Percentiles rank a stretch among this genome's conserved stretches.
phyloP scores from a whole-genome alignment of 2,797 vertebrate species.

The Mus spretus region DNA sequence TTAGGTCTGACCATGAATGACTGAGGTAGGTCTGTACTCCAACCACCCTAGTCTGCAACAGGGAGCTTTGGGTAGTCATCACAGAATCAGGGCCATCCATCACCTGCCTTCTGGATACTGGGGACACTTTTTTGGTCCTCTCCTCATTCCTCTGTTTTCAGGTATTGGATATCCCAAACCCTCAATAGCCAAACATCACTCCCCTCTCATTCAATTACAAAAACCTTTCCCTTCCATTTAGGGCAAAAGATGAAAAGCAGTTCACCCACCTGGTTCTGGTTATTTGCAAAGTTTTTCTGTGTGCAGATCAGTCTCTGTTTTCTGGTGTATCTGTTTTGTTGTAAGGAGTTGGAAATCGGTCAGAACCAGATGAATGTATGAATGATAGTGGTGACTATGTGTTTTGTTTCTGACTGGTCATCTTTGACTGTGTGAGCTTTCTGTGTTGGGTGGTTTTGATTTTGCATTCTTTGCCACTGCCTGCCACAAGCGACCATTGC shows the following conservation, averaged over 20 bases:
- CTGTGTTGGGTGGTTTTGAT: background rate
- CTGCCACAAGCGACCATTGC: background rate
- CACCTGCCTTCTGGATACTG: background rate
- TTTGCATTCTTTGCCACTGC: background rate
- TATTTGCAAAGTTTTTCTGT: background rate
- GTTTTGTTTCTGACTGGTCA: background rate
- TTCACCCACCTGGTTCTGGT: background rate
- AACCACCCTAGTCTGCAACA: background rate
- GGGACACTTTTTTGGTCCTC: background rate
- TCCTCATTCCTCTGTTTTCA: background rate
- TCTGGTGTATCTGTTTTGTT: background rate
- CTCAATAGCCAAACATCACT: background rate
- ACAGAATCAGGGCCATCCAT: background rate
- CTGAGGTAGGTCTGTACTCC: background rate
- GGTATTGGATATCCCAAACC: background rate
- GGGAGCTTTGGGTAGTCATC: background rate
- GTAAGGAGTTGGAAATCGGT: background rate
- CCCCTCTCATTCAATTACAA: background rate
- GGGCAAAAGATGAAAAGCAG: background rate
- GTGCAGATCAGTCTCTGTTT: background rate
- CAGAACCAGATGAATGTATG: background rate
- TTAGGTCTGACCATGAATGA: background rate
- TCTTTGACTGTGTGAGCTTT: background rate
- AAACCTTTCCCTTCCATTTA: background rate
- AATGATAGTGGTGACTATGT: background rate